Percentiles rank a stretch among this genome's conserved stretches.
phyloP scores from a whole-genome alignment of 2,113 vertebrate species.

The Oryzias curvinotus region DNA sequence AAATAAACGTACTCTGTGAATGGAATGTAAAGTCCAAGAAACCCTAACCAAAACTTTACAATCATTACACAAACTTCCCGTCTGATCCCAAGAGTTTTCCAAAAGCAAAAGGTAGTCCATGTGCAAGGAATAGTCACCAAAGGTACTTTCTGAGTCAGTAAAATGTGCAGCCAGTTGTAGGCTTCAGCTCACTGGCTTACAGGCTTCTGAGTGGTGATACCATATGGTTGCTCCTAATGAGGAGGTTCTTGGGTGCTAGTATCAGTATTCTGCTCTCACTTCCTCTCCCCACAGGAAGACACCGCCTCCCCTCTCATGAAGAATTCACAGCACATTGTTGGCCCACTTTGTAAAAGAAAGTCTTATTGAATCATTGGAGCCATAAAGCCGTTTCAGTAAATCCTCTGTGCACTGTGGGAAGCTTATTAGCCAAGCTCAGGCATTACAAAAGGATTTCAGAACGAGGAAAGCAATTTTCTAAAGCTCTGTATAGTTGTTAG shows the following conservation, averaged over 20 bases:
- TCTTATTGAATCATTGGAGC: conserved; percentile 68
- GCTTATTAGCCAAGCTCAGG: conserved; percentile 65
- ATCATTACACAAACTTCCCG: too few relatives aligned
- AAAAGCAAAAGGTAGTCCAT: conserved; percentile 7
- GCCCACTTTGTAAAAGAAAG: conserved; percentile 72
- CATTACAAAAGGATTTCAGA: conserved; percentile 60
- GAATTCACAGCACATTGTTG: conserved; percentile 64
- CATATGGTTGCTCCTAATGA: conserved; percentile 73
- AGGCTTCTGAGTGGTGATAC: conserved; percentile 55
- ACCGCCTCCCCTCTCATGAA: conserved; percentile 44
- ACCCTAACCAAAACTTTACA: too few relatives aligned
- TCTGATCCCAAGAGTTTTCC: not conserved
- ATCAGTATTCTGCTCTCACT: conserved; percentile 66
- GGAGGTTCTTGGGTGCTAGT: conserved; percentile 55
- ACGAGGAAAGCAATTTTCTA: conserved; percentile 49
- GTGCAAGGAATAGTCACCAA: conserved; percentile 15
- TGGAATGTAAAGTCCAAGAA: not conserved
- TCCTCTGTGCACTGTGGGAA: conserved; percentile 54
- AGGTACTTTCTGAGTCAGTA: conserved; percentile 22
- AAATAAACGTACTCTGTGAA: not conserved
- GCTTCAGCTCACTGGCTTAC: conserved; percentile 63
- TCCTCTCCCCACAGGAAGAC: conserved; percentile 66
- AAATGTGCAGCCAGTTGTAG: conserved; percentile 40
- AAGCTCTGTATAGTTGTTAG: conserved; percentile 34
- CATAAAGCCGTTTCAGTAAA: conserved; percentile 64